Evolutionary conservation across 2,888 invertebrate genomes (phyloP), one percentile per base, ranked within the genome.

Genomic region (Hesperia comma): DNA sequence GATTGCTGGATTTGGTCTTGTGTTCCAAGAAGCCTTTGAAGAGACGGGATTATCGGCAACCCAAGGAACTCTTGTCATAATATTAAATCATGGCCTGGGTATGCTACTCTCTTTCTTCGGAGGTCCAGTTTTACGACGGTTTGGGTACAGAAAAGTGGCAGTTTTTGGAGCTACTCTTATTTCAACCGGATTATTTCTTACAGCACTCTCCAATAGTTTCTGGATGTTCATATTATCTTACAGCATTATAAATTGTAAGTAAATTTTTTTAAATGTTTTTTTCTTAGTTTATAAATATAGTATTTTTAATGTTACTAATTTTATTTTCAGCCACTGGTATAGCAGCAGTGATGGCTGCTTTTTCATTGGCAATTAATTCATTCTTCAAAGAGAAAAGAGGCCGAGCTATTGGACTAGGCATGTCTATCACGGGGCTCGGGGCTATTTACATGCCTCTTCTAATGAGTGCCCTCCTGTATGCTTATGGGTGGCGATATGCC

Each of bases 161-260:
- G 80, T 94, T 0, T 69, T 84, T 17, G 95, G 95, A 10, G 93
- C 94, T 1, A 56, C 94, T 32, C 80, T 94, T 49, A 92, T 94
- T 57, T 88, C 93, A 12, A 56, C 78, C 6, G 96, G 96, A 12
- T 87, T 95, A n/a, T 88, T 94, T 68, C 71, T 94, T 40, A 95
- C 95, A 0, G 84, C 95, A 6, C 90, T 90, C 64, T 92, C 94
- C 0, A 87, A 85, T 4, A 93, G 84, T 43, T 95, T 95, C 77
- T 82, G 89, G 75, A 84, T 93, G 51, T 94, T 95, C 75, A 82
- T 96, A 67, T 80, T 96, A 60, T 93, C 94, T 1, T 96, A 95
- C 85, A 95, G 96, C 81, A 86, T 96, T 79, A 92, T 95, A 74
- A 93, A 95, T 82, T 95, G 96, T 96, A 87, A 94, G 95, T 94